Evolutionary conservation across 1,140 invertebrate species (phyloP), one percentile per base, ranked within the genome.

Genomic region (Drosophila elegans): DNA sequence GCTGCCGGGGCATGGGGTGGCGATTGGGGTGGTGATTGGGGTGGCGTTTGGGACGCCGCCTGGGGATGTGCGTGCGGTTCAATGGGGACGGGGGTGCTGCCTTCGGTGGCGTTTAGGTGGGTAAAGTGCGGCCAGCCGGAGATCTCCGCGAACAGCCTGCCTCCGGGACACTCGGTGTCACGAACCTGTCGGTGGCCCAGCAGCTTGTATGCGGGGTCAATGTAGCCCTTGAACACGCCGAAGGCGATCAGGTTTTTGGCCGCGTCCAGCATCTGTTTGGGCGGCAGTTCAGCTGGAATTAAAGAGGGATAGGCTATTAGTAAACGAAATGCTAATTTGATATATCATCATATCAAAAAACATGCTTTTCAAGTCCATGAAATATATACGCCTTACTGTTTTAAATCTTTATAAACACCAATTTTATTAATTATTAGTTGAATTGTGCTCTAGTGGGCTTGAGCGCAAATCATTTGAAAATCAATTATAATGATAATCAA

Each of bases 121-220:
- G 66, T 78, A 85, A 94, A 96, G 72, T 96, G 94, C 1, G 93
- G 84, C 96, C 96, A 96, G 0, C 84, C 94, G 32, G 93, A 91
- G 27, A 97, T 95, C 61, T 95, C 94, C 1, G 93, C 73, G 62
- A 94, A 96, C 0, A 96, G 90, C 0, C 93, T 85, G 1, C 94
- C 92, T 0, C 96, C 96, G 0, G 96, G 96, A 83, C 96, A 96
- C 57, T 95, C 94, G 0, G 96, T 97, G 1, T 93, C 92, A 10
- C 94, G 88, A 0, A 95, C 94, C 92, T 97, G 96, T 42, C 95
- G 92, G 73, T 96, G 96, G 0, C 95, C 96, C 7, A 96, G 72
- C 9, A 97, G 86, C 44, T 94, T 95, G 78, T 96, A 97, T 71
- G 95, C 88, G 0, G 90, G 55, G 38, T 92, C 88, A 21, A 96